Evolutionary conservation across 2,888 invertebrate genomes (phyloP).

Genomic region (Idaea straminata): DNA sequence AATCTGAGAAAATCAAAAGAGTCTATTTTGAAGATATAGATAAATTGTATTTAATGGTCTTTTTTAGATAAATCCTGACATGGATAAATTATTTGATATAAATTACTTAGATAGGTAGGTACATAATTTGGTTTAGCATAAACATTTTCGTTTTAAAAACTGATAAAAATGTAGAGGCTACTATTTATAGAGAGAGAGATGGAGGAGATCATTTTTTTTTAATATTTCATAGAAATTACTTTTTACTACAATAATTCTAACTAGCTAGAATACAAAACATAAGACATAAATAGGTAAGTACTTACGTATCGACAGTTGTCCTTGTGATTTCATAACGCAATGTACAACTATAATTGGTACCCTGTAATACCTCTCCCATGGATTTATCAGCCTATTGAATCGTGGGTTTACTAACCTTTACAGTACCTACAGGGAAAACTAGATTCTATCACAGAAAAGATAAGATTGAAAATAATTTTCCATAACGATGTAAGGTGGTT

Average conservation of each 20-base stretch:
- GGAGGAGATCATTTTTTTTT: too few species aligned
- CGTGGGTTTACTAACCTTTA: constrained; percentile 30
- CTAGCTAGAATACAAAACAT: constrained; percentile 3
- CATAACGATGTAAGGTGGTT: constrained; percentile 30
- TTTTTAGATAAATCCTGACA: neutral
- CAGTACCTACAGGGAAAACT: constrained; percentile 18
- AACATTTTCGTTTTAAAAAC: neutral
- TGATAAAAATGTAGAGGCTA: constrained; percentile 4
- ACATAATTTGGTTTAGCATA: neutral
- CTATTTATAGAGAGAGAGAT: neutral
- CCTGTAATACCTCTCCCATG: constrained; percentile 45
- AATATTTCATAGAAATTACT: too few species aligned
- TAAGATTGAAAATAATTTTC: constrained; percentile 22
- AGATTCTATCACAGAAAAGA: constrained; percentile 16
- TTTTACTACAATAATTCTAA: neutral
- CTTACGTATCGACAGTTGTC: constrained; percentile 19
- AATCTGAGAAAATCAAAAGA: neutral
- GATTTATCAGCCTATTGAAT: constrained; percentile 46
- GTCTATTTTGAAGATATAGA: neutral
- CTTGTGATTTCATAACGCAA: constrained; percentile 42
- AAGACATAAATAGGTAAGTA: constrained; percentile 13
- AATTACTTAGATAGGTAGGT: constrained; percentile 4
- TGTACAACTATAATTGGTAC: constrained; percentile 32
- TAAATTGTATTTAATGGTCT: neutral
- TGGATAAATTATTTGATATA: neutral